Percentiles rank a stretch among this genome's conserved stretches.
phyloP scores from a whole-genome alignment of 1,140 invertebrate genomes.

The Orchestia grillus region DNA sequence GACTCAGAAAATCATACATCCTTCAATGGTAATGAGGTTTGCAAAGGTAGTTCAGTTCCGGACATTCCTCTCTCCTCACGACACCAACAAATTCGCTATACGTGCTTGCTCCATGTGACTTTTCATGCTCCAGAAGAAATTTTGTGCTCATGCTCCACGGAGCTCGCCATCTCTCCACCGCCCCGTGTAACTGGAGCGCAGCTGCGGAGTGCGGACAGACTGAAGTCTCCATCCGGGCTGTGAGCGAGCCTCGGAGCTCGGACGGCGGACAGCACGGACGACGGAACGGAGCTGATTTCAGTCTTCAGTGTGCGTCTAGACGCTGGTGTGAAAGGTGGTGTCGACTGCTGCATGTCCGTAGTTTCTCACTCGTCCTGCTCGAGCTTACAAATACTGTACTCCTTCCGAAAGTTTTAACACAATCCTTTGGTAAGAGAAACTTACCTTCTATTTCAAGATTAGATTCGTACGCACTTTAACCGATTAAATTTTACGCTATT shows the following conservation, averaged over 20 bases:
- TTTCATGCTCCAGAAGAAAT: neutral
- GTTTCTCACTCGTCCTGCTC: slow-evolving; percentile 36
- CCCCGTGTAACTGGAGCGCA: neutral
- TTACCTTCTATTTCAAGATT: neutral
- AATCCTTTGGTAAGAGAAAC: neutral
- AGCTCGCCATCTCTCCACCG: neutral
- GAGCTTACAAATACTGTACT: slow-evolving; percentile 11
- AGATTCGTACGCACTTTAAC: neutral
- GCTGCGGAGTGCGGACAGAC: neutral
- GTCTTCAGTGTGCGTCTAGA: slow-evolving; percentile 34
- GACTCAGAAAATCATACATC: no score
- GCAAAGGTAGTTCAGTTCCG: no score
- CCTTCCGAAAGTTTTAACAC: neutral
- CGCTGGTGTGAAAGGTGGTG: slow-evolving; percentile 18
- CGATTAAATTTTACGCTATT: neutral
- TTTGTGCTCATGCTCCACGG: neutral
- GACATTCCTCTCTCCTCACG: no score
- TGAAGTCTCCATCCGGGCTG: neutral
- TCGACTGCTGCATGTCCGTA: neutral
- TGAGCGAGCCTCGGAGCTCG: neutral
- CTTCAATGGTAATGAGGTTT: no score
- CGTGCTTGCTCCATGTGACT: neutral
- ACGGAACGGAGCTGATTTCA: neutral
- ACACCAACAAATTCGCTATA: neutral
- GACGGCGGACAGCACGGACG: neutral